phyloP scores from a whole-genome alignment of 2,888 invertebrate genomes.

The Drosophila antonietae region DNA sequence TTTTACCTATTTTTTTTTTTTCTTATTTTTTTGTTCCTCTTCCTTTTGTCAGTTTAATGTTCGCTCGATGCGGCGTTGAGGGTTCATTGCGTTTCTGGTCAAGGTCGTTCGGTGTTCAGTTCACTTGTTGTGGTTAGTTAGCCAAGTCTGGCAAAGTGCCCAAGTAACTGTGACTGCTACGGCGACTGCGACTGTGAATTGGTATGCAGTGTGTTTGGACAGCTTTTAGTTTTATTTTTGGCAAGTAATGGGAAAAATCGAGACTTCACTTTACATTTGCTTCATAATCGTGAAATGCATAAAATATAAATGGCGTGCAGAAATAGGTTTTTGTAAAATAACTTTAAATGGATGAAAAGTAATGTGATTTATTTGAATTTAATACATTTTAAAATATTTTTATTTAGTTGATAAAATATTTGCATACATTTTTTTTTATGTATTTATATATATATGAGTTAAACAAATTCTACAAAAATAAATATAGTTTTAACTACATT shows the following conservation, averaged over 20 bases:
- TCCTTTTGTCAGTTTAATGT: slow-evolving; percentile 15
- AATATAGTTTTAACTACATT: no score
- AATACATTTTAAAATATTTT: background rate
- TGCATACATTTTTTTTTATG: no score
- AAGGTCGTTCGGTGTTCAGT: slow-evolving; percentile 56
- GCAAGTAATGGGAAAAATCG: slow-evolving; percentile 6
- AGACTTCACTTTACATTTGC: slow-evolving; percentile 6
- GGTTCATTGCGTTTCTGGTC: slow-evolving; percentile 75
- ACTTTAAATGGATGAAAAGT: background rate
- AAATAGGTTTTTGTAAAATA: background rate
- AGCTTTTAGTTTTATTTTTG: background rate
- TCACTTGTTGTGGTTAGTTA: slow-evolving; percentile 37
- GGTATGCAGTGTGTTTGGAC: background rate
- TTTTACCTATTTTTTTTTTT: slow-evolving; percentile 24
- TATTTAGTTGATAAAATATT: background rate
- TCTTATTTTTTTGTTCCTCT: background rate
- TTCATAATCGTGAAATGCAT: background rate
- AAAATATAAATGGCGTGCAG: background rate
- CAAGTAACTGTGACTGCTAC: slow-evolving; percentile 31
- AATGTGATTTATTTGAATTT: no score
- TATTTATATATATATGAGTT: no score
- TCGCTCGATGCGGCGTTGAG: slow-evolving; percentile 32
- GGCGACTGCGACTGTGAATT: slow-evolving; percentile 5
- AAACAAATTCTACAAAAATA: no score
- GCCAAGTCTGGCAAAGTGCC: slow-evolving; percentile 41